Evolutionary conservation across 2,888 invertebrate species (phyloP).

Genomic region (Chydorus sphaericus): DNA sequence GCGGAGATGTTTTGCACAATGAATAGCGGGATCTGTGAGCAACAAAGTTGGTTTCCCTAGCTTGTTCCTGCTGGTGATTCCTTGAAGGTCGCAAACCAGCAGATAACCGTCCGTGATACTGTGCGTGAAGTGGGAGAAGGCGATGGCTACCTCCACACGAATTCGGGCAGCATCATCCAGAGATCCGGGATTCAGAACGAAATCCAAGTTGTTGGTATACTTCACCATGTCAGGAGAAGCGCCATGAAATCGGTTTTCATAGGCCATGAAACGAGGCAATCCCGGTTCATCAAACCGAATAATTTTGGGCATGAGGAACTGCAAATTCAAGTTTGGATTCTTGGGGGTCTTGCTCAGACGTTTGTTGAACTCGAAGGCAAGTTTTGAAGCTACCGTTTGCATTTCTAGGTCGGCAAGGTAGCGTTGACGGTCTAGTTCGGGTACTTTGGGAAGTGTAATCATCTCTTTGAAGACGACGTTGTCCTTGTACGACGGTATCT

Average conservation of each 20-base stretch:
- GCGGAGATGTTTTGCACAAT: not conserved
- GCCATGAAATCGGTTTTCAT: not conserved
- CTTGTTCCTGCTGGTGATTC: not conserved
- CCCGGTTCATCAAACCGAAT: not conserved
- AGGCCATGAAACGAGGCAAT: not conserved
- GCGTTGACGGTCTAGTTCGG: not conserved
- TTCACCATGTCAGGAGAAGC: not conserved
- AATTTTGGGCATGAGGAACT: not conserved
- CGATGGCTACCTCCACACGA: not conserved
- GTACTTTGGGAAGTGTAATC: not conserved
- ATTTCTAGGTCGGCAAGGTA: not conserved
- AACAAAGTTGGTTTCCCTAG: not conserved
- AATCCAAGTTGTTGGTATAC: not conserved
- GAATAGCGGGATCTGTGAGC: not conserved
- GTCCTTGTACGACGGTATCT: not conserved
- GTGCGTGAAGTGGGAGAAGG: not conserved
- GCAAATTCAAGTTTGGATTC: not conserved
- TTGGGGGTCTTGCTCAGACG: not conserved
- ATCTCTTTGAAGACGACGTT: not conserved
- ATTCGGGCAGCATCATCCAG: not conserved
- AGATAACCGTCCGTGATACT: not conserved
- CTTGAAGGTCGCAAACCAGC: not conserved
- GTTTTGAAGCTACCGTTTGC: not conserved
- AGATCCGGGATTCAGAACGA: not conserved
- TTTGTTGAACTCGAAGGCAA: not conserved